Evolutionary conservation across 2,797 vertebrate genomes (phyloP).

Genomic region (Neopelma chrysocephalum): DNA sequence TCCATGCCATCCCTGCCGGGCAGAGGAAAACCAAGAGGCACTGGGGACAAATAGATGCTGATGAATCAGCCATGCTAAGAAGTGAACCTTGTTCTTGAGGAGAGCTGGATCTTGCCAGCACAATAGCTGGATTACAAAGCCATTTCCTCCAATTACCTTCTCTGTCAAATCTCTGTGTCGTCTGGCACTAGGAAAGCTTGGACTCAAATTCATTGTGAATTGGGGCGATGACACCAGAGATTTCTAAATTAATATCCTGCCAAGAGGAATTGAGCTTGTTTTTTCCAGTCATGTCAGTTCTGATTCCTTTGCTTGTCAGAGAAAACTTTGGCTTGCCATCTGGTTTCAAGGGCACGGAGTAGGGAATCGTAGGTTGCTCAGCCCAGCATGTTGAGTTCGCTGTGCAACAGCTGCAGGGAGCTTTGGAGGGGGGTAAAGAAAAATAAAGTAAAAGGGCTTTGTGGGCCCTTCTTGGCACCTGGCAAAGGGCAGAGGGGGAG

Average conservation of each 20-base stretch:
- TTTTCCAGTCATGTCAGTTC: background rate
- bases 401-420: background rate
- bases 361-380: background rate
- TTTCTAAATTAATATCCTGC: conserved; percentile 54
- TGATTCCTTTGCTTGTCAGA: conserved; percentile 33
- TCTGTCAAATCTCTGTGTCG: conserved; percentile 13
- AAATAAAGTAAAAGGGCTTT: background rate
- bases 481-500: background rate
- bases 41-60: background rate
- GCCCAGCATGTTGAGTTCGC: background rate
- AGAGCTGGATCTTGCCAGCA: conserved; percentile 43
- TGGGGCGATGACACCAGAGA: conserved; percentile 14
- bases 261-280: conserved; percentile 46
- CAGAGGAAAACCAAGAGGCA: background rate
- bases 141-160: conserved; percentile 62
- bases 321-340: background rate
- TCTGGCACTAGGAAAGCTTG: conserved; percentile 10
- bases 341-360: background rate
- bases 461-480: background rate
- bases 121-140: conserved; percentile 57
- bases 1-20: background rate
- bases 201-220: conserved; percentile 41
- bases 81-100: background rate
- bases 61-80: background rate
- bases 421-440: accelerated